Conservation (phyloP, 2,888 invertebrate species). For the Chloromyia formosa region DNA sequence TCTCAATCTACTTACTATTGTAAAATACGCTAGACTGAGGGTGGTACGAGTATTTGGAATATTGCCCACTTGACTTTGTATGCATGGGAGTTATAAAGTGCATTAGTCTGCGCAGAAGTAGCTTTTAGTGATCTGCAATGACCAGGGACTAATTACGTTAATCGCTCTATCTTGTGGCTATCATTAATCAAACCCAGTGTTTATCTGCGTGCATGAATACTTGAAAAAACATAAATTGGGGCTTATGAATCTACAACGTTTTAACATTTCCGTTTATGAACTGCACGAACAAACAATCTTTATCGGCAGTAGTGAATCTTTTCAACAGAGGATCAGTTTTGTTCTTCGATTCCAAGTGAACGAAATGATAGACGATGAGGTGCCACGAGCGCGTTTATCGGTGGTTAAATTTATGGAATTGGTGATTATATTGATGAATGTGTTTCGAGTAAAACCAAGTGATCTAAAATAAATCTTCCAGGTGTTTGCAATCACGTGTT, state of each 20-base stretch:
- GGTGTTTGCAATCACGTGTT: slow-evolving; percentile 74
- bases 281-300: background rate
- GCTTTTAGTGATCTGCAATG: background rate
- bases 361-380: slow-evolving; percentile 37
- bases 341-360: background rate
- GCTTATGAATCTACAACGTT: background rate
- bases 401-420: slow-evolving; percentile 63
- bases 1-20: background rate
- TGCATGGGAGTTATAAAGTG: background rate
- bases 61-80: background rate
- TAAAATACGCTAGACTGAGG: background rate
- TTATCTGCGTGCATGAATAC: background rate
- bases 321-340: background rate
- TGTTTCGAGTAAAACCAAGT: background rate
- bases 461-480: slow-evolving; percentile 61
- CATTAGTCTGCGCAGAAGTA: background rate
- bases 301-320: background rate
- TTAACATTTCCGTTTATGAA: background rate
- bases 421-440: slow-evolving; percentile 54
- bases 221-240: background rate
- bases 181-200: slow-evolving; percentile 2
- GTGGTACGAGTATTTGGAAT: slow-evolving; percentile 8
- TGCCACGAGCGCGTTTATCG: slow-evolving; percentile 56
- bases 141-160: background rate
- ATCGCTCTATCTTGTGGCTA: background rate